Conservation (phyloP, 2,797 vertebrate species). For the Eidolon dupreanum region DNA sequence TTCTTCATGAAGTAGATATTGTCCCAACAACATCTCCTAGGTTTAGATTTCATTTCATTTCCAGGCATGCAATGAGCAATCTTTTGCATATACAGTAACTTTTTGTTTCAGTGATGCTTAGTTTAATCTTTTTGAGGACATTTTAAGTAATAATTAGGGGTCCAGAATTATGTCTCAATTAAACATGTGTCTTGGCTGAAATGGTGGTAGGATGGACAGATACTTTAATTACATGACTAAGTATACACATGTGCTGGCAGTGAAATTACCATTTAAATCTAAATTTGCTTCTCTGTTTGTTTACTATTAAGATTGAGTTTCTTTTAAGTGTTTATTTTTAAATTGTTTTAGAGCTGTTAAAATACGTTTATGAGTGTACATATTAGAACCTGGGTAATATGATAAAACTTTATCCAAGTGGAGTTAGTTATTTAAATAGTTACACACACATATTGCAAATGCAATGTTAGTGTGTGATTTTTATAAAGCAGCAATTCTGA, state of each 20-base stretch:
- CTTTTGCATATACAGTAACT: background rate
- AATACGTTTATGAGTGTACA: conserved; percentile 21
- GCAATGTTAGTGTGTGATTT: background rate
- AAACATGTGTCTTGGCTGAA: background rate
- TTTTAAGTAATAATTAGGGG: background rate
- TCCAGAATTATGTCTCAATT: conserved; percentile 38
- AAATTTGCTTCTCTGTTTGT: background rate
- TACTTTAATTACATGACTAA: background rate
- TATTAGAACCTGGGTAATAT: conserved; percentile 8
- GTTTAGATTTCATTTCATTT: conserved; percentile 35
- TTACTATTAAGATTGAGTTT: background rate
- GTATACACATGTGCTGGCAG: background rate
- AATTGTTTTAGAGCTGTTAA: conserved; percentile 19
- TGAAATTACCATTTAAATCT: background rate
- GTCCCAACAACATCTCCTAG: background rate
- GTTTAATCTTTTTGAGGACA: background rate
- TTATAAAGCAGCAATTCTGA: conserved; percentile 23
- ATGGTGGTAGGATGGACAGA: background rate
- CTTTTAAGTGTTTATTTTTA: background rate
- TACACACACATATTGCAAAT: background rate
- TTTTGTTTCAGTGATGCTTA: background rate
- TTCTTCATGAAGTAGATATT: background rate
- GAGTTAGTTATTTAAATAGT: background rate
- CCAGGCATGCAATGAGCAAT: background rate
- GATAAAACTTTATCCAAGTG: background rate